These are phyloP conservation scores for Sinocyclocheilus anophthalmus DNA, from an alignment of 2,113 vertebrate genomes.

Conservation along the genomic window DNA sequence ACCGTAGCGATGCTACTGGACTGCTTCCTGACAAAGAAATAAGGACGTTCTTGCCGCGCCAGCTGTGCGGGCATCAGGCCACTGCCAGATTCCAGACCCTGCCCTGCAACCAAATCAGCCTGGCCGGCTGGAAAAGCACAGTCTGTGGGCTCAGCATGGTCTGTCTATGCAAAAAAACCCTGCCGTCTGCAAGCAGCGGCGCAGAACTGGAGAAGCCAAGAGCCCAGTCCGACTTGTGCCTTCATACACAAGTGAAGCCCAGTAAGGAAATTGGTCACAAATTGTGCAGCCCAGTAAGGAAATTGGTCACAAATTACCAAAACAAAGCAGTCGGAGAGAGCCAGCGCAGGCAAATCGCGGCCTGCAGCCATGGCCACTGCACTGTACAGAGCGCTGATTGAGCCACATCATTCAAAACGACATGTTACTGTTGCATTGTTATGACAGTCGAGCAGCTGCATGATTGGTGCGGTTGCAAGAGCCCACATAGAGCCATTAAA, in stretches of 20 bases:
- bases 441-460: constrained; percentile 30
- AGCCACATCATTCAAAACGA: constrained; percentile 33
- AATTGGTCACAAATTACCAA: constrained; percentile 58
- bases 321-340: constrained; percentile 53
- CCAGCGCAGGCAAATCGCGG: constrained; percentile 46
- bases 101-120: constrained; percentile 57
- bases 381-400: constrained; percentile 13
- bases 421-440: constrained; percentile 50
- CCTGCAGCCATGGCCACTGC: constrained; percentile 15
- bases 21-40: constrained; percentile 52
- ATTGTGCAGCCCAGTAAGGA: constrained; percentile 45
- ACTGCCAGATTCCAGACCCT: constrained; percentile 50
- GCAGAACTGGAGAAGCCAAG: constrained; percentile 52
- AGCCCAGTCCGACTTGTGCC: constrained; percentile 47
- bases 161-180: constrained; percentile 55
- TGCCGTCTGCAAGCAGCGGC: constrained; percentile 48
- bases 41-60: constrained; percentile 55
- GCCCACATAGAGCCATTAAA: constrained; percentile 28
- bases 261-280: constrained; percentile 56
- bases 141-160: constrained; percentile 60
- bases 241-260: constrained; percentile 52
- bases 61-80: constrained; percentile 55
- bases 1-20: constrained; percentile 31
- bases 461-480: neutral
- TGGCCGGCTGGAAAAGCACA: constrained; percentile 57